Percentiles rank a stretch among this genome's conserved stretches.
Evolutionary conservation across 2,797 vertebrate genomes (phyloP).

Genomic region (Eidolon dupreanum): DNA sequence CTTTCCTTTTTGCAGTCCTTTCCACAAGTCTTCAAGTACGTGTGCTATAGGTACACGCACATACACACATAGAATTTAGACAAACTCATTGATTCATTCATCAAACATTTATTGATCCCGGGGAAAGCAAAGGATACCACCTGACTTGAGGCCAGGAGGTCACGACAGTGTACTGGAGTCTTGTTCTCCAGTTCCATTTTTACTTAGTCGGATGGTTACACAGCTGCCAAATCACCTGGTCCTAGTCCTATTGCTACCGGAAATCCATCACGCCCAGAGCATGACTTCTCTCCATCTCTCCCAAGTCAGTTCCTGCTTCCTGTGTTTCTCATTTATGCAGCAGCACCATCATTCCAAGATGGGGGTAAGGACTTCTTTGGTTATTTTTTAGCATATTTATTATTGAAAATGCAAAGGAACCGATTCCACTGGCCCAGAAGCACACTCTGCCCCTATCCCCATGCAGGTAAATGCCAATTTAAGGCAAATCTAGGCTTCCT

Average conservation of each 20-base stretch:
- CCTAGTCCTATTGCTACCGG: rapidly evolving
- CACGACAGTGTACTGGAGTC: background rate
- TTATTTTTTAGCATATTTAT: background rate
- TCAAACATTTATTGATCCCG: background rate
- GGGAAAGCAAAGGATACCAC: background rate
- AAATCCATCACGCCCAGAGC: background rate
- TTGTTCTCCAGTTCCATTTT: background rate
- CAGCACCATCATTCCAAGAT: background rate
- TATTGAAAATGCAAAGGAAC: background rate
- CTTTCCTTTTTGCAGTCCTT: background rate
- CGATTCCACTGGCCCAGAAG: background rate
- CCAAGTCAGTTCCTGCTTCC: background rate
- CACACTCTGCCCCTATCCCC: rapidly evolving
- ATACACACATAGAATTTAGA: background rate
- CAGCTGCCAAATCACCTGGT: background rate
- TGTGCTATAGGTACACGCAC: background rate
- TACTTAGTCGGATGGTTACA: background rate
- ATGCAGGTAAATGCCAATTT: background rate
- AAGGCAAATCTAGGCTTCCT: background rate
- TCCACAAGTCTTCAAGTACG: background rate
- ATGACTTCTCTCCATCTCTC: background rate
- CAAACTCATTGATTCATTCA: background rate
- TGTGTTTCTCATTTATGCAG: background rate
- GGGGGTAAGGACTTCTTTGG: background rate
- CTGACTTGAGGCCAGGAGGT: background rate